A percentile compares a stretch with the other conserved stretches of the same genome.
Conservation (phyloP, 2,888 invertebrate species). For the Dolichomitus sp. region DNA sequence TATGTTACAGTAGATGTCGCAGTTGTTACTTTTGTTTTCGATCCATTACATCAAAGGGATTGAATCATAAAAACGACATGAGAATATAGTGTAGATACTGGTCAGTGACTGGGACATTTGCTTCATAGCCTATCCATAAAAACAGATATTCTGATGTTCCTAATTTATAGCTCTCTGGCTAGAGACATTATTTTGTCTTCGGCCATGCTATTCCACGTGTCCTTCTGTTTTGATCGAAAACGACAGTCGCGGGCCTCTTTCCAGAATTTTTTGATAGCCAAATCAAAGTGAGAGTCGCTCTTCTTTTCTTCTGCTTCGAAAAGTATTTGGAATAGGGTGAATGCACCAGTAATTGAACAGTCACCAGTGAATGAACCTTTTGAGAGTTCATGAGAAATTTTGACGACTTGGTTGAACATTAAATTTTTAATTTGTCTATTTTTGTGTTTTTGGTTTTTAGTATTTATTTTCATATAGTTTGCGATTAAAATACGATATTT, state of each 20-base stretch:
- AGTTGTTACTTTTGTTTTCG: not conserved
- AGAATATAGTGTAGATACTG: not conserved
- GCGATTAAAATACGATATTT: too few relatives aligned
- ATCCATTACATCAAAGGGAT: not conserved
- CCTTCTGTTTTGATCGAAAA: not conserved
- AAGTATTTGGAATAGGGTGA: not conserved
- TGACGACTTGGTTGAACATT: too few relatives aligned
- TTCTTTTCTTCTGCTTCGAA: not conserved
- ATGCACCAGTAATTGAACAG: too few relatives aligned
- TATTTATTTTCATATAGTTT: too few relatives aligned
- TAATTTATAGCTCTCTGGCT: not conserved
- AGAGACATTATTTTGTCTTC: not conserved
- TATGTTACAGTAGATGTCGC: not conserved
- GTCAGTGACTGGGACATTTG: slow-evolving; percentile 1
- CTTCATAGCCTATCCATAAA: not conserved
- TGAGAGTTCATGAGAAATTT: too few relatives aligned
- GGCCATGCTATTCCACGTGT: not conserved
- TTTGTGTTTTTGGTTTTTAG: too few relatives aligned
- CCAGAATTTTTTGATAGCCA: not conserved
- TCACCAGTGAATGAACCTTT: too few relatives aligned
- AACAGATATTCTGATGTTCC: not conserved
- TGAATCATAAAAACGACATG: not conserved
- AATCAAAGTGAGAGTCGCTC: not conserved
- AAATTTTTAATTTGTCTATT: too few relatives aligned
- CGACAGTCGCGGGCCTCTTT: not conserved